Base-by-base conservation (phyloP, 2,888 invertebrate genomes). In the Abrostola triplasia region DNA sequence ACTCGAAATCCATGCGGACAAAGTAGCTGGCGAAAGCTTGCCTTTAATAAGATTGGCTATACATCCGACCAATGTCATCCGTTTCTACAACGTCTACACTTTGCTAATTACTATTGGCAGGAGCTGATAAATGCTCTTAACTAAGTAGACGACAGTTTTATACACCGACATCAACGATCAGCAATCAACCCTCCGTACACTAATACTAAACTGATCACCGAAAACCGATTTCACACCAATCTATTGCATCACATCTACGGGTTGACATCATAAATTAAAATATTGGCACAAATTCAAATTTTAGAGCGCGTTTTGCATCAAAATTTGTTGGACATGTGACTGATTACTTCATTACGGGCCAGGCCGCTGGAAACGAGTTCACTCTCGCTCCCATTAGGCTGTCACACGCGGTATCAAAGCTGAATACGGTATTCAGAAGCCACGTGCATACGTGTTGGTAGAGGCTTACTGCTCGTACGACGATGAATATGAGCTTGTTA, bases 331-430 rank as follows among this genome's bases (percentile, higher is more conserved):
- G 71, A 64, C 68, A 68, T 60, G 71, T 72, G 71, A 72, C 71
- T 72, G 71, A 72, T 72, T 72, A 72, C 72, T 72, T 72, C 68
- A 72, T 72, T 68, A 72, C 68, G 38, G 53, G 38, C 59, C 71
- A 37, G 38, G 64, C 44, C 49, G 68, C 54, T 55, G 64, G 9
- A 37, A 72, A 64, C 68, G 60, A 64, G 72, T 72, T 68, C 72
- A 44, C 59, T 59, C 71, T 59, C 62, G 70, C 40, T 36, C 59
- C 68, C 57, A 72, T 72, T 72, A 72, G 68, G 54, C 68, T 72
- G 71, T 72, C 71, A 72, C 57, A 53, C 59, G 57, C 57, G 57
- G 72, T 68, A 72, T 72, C 71, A 72, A 72, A 54, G 68, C 59
- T 72, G 59, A 72, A 72, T 72, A 60, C 59, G 64, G 42, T 54